A percentile compares a stretch with the other conserved stretches of the same genome.
Conservation (phyloP, 2,888 invertebrate genomes). For the Mechanitis messenoides region DNA sequence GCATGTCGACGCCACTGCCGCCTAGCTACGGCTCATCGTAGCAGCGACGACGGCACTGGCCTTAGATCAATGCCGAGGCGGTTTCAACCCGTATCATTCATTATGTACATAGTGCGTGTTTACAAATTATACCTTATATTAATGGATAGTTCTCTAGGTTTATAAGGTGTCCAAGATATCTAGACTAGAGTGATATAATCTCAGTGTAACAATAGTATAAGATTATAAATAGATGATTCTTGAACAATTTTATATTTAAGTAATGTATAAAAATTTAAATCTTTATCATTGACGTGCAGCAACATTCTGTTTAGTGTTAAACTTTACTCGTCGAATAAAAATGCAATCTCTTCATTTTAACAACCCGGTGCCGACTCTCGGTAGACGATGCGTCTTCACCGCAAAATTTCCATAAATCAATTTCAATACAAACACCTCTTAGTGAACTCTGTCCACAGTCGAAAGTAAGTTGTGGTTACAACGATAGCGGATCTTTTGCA, state of each 20-base stretch:
- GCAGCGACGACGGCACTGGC: not conserved
- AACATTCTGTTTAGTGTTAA: constrained; percentile 15
- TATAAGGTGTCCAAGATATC: too few relatives aligned
- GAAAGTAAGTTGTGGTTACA: constrained; percentile 12
- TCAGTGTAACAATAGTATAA: too few relatives aligned
- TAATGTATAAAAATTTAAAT: not conserved
- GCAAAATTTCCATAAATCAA: constrained; percentile 73
- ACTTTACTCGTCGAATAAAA: constrained; percentile 28
- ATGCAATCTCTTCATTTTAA: constrained; percentile 54
- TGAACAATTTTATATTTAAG: too few relatives aligned
- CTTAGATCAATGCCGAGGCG: not conserved
- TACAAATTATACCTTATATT: too few relatives aligned
- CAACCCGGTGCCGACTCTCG: constrained; percentile 47
- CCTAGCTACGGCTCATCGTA: not conserved
- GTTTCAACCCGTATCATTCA: too few relatives aligned
- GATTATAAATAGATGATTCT: too few relatives aligned
- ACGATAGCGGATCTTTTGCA: constrained; percentile 14
- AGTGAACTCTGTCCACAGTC: constrained; percentile 68
- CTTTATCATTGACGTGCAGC: constrained; percentile 2
- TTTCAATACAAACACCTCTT: constrained; percentile 76
- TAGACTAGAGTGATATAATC: too few relatives aligned
- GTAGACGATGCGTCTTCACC: constrained; percentile 58
- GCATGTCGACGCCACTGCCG: too few relatives aligned
- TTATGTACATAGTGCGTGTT: too few relatives aligned
- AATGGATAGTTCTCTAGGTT: too few relatives aligned